Percentiles rank a stretch among this genome's conserved stretches.
These are phyloP conservation scores for Anastrepha ludens DNA, from an alignment of 1,140 invertebrate species.

Conservation along the genomic window DNA sequence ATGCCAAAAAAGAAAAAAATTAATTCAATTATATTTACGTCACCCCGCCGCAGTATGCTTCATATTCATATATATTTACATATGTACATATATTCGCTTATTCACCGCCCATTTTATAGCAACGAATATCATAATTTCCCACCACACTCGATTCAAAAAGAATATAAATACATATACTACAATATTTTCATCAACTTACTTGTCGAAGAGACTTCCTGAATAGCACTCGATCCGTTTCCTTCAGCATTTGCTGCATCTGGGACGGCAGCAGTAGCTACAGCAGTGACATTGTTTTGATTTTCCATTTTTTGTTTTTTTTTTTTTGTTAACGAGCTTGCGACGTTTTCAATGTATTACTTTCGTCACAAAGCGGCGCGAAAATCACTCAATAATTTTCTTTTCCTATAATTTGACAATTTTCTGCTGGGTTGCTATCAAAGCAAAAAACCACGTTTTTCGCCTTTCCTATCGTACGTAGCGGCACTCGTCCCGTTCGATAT, in stretches of 20 bases:
- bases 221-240: conserved; percentile 66
- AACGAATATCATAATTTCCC: neutral
- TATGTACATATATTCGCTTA: neutral
- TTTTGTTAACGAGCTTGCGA: neutral
- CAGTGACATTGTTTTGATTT: conserved; percentile 68
- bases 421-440: conserved; percentile 37
- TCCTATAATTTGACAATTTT: conserved; percentile 47
- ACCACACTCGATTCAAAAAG: neutral
- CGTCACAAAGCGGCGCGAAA: conserved; percentile 25
- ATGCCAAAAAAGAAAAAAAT: neutral
- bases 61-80: neutral
- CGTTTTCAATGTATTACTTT: neutral
- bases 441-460: conserved; percentile 52
- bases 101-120: neutral
- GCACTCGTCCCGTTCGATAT: conserved; percentile 42
- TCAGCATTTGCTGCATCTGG: conserved; percentile 66
- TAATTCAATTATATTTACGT: neutral
- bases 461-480: conserved; percentile 43
- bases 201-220: conserved; percentile 73
- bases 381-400: conserved; percentile 35
- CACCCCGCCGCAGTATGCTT: neutral
- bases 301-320: conserved; percentile 63
- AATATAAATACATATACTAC: conserved; percentile 59
- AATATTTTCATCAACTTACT: conserved; percentile 63
- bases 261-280: conserved; percentile 50